Base-by-base conservation (phyloP, 2,888 invertebrate species). In the Hyles lineata region DNA sequence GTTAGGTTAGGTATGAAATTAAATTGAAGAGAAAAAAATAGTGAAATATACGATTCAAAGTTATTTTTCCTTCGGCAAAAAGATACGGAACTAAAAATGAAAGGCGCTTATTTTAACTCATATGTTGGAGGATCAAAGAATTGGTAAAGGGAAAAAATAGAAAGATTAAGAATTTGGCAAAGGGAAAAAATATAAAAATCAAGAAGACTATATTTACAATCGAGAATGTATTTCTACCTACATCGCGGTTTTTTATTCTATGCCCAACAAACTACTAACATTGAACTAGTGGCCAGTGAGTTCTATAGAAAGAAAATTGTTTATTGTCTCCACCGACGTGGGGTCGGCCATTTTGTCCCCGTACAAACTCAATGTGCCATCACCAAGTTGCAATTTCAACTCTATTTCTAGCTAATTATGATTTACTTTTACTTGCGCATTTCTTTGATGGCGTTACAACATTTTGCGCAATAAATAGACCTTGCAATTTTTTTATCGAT, bases 261-360 rank as follows among this genome's bases (percentile, higher is more conserved):
- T 81, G 82, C 7, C 74, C 67, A 25, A 73, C 76, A 72, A 77
- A 78, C 79, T 80, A 80, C 77, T 82, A 75, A 79, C 76, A 76
- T 77, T 77, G 71, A 79, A 80, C 81, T 77, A 82, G 82, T 80
- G 83, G 83, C 80, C 82, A 82, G 83, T 82, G 74, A 78, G 78
- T 76, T 77, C 74, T 78, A 72, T 73, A 74, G 72, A 77, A 77
- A 81, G 78, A 79, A 78, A 76, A 73, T 71, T 59, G 58, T 73
- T 67, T 63, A 74, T 74, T 67, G 70, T 74, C 72, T 62, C 55
- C 60, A 43, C 61, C 70, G 29, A 72, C 67, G 29, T 70, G 43
- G 74, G 71, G 73, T 70, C 70, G 71, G 70, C 62, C 69, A 71
- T 74, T 72, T 74, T 74, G 69, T 61, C 23, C 67, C 21, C 50